These are phyloP conservation scores for Cinclus cinclus DNA, from an alignment of 2,113 vertebrate genomes.

Conservation along the genomic window DNA sequence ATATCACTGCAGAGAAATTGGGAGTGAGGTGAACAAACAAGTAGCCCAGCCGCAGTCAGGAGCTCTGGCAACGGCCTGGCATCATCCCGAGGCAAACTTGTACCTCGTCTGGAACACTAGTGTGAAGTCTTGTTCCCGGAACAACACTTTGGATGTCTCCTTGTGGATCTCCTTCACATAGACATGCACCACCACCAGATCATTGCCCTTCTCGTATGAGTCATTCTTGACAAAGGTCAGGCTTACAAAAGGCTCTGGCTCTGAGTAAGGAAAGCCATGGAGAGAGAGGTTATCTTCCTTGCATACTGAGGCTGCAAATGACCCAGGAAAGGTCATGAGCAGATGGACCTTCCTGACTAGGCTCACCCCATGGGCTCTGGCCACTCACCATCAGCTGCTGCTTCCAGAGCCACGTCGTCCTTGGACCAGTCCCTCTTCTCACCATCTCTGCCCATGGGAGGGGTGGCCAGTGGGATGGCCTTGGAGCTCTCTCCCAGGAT, in stretches of 20 bases:
- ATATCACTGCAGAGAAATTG: constrained; percentile 75
- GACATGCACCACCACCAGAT: constrained; percentile 94
- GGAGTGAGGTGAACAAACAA: neutral
- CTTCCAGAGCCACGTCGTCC: constrained; percentile 76
- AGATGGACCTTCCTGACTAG: neutral
- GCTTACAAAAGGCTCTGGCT: constrained; percentile 89
- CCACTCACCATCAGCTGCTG: constrained; percentile 78
- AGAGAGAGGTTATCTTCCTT: neutral
- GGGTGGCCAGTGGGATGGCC: neutral
- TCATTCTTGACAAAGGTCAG: constrained; percentile 91
- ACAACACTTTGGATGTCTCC: constrained; percentile 87
- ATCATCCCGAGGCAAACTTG: neutral
- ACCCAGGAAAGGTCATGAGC: neutral
- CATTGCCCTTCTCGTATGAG: constrained; percentile 94
- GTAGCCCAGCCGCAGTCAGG: neutral
- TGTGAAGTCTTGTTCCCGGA: constrained; percentile 96
- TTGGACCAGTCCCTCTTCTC: constrained; percentile 84
- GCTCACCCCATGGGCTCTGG: neutral
- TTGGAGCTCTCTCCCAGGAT: constrained; percentile 45
- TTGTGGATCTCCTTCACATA: constrained; percentile 92
- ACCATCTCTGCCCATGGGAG: constrained; percentile 3
- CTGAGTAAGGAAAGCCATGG: constrained; percentile 22
- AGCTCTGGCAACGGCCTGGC: neutral
- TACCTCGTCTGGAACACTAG: constrained; percentile 96
- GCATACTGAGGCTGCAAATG: neutral